Evolutionary conservation across 30 jellyfish, hydroid and myxozoan genomes (phyloP).

Genomic region (Hydractinia symbiolongicarpus): DNA sequence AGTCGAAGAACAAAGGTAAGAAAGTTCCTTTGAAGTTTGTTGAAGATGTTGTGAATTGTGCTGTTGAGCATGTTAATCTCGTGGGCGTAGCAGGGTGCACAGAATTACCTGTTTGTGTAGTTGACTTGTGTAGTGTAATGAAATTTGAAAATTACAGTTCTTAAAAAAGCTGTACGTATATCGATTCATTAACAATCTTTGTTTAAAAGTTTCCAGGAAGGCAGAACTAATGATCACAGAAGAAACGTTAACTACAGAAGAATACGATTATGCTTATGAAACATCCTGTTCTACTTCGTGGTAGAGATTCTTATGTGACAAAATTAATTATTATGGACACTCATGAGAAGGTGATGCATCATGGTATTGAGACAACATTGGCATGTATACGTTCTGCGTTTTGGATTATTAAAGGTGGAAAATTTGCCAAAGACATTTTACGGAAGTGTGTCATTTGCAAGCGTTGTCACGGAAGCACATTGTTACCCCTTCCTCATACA

Average conservation of each 20-base stretch:
- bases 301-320: background rate
- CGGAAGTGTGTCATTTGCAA: slow-evolving; percentile 26
- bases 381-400: slow-evolving; percentile 11
- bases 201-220: too few relatives aligned
- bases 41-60: background rate
- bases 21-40: background rate
- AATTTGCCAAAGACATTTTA: slow-evolving; percentile 7
- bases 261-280: too few relatives aligned
- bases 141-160: too few relatives aligned
- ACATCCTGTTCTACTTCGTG: too few relatives aligned
- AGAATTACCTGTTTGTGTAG: too few relatives aligned
- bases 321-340: slow-evolving; percentile 17
- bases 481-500: slow-evolving; percentile 38
- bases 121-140: too few relatives aligned
- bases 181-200: too few relatives aligned
- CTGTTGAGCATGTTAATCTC: too few relatives aligned
- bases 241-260: background rate
- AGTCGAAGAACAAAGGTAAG: background rate
- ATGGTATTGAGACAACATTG: slow-evolving; percentile 27
- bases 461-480: slow-evolving; percentile 20
- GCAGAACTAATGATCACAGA: too few relatives aligned
- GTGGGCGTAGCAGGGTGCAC: too few relatives aligned
- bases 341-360: slow-evolving; percentile 32
- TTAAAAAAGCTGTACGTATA: too few relatives aligned
- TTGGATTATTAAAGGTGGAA: slow-evolving; percentile 35